Evolutionary conservation across 1,140 invertebrate genomes (phyloP).

Genomic region (Ruditapes philippinarum): DNA sequence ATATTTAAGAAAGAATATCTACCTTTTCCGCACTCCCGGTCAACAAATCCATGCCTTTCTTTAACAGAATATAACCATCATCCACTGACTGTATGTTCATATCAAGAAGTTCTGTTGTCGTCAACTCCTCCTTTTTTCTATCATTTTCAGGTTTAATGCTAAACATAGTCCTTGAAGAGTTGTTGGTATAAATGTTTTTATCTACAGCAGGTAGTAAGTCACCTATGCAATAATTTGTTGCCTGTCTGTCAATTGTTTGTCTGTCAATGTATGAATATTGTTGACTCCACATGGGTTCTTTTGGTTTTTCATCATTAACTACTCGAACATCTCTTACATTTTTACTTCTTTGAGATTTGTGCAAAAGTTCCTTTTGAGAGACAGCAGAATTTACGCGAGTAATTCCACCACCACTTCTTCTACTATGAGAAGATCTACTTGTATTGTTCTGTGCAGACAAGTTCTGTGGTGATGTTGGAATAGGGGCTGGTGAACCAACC

Average conservation of each 20-base stretch:
- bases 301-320: conserved; percentile 22
- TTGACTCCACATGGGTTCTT: conserved; percentile 58
- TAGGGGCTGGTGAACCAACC: neutral
- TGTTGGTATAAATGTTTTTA: conserved; percentile 53
- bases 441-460: neutral
- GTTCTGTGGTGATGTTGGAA: neutral
- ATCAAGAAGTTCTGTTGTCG: conserved; percentile 35
- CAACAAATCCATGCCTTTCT: conserved; percentile 57
- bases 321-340: conserved; percentile 41
- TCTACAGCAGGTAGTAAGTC: conserved; percentile 56
- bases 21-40: conserved; percentile 48
- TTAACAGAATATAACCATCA: conserved; percentile 46
- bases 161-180: neutral
- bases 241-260: conserved; percentile 28
- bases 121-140: neutral
- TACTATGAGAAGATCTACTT: neutral
- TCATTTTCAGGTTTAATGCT: neutral
- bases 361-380: conserved; percentile 1
- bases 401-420: neutral
- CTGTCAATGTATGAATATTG: conserved; percentile 37
- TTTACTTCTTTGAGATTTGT: neutral
- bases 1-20: too few species aligned
- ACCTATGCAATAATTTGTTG: conserved; percentile 42
- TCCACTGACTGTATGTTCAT: conserved; percentile 14
- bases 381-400: neutral